A percentile compares a stretch with the other conserved stretches of the same genome.
These are phyloP conservation scores for Chrysina gloriosa DNA, from an alignment of 2,888 invertebrate species.

Conservation along the genomic window DNA sequence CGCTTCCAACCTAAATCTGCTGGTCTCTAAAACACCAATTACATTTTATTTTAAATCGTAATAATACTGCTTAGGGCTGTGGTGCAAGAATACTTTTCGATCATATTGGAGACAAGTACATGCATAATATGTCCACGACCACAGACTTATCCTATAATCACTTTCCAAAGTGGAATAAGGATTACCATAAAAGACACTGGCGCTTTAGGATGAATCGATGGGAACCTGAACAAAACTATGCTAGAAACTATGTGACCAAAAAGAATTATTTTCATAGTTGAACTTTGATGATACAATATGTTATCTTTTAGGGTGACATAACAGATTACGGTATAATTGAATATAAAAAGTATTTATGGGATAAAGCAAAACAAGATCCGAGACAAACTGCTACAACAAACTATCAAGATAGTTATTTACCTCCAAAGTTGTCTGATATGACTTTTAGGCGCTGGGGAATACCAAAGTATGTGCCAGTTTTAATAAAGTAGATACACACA, in stretches of 20 bases:
- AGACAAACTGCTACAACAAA: conserved; percentile 58
- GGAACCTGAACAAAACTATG: conserved; percentile 39
- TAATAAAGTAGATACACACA: too few relatives aligned
- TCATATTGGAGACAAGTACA: conserved; percentile 65
- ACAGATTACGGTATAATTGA: conserved; percentile 67
- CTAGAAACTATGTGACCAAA: conserved; percentile 57
- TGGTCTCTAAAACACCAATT: too few relatives aligned
- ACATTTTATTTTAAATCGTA: not conserved
- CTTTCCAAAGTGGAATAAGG: conserved; percentile 65
- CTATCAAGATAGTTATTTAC: conserved; percentile 64
- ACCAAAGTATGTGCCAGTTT: conserved; percentile 29
- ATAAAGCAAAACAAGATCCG: conserved; percentile 66
- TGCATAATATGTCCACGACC: conserved; percentile 66
- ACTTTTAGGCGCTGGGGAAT: conserved; percentile 48
- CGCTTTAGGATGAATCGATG: conserved; percentile 29
- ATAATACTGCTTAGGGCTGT: conserved; percentile 60
- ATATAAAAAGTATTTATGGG: conserved; percentile 65
- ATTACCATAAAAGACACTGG: conserved; percentile 57
- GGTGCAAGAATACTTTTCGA: conserved; percentile 63
- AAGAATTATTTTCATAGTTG: not conserved
- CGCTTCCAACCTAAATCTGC: too few relatives aligned
- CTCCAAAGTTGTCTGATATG: conserved; percentile 64
- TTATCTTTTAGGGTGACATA: conserved; percentile 63
- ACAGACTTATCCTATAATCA: conserved; percentile 70
- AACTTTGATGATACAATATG: not conserved